phyloP scores from a whole-genome alignment of 2,113 vertebrate species.

The Rhinopomastus cyanomelas region DNA sequence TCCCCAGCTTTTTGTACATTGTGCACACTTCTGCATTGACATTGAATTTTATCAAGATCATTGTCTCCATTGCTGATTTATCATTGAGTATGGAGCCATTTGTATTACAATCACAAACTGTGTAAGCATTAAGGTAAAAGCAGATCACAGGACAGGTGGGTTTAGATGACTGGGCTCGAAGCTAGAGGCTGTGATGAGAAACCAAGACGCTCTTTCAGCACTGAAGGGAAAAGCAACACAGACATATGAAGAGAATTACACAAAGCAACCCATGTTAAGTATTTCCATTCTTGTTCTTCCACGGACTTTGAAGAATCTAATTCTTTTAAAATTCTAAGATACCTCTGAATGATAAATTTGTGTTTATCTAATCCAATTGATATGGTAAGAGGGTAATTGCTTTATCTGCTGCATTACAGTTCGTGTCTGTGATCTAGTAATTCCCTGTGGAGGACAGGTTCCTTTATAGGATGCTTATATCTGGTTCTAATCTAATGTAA shows the following conservation, averaged over 20 bases:
- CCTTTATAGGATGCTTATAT: conserved; percentile 2
- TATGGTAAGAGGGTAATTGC: conserved; percentile 10
- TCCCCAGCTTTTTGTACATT: not conserved
- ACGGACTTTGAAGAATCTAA: not conserved
- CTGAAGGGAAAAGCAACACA: not conserved
- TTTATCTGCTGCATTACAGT: not conserved
- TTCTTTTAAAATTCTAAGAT: conserved; percentile 4
- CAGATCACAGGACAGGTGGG: not conserved
- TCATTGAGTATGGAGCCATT: not conserved
- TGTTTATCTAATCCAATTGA: conserved; percentile 35
- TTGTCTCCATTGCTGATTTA: not conserved
- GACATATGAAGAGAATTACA: not conserved
- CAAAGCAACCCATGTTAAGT: not conserved
- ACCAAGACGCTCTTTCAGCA: not conserved
- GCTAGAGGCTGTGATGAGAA: not conserved
- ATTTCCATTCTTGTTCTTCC: not conserved
- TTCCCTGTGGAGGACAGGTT: not conserved
- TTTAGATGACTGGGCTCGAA: not conserved
- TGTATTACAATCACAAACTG: not conserved
- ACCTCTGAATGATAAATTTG: not conserved
- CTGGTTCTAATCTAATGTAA: not conserved
- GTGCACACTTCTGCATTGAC: not conserved
- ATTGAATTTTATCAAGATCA: not conserved
- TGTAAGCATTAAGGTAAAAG: not conserved
- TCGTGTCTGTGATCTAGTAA: not conserved